Conservation (phyloP, 2,797 vertebrate genomes). For the Sebastes trivittatus region DNA sequence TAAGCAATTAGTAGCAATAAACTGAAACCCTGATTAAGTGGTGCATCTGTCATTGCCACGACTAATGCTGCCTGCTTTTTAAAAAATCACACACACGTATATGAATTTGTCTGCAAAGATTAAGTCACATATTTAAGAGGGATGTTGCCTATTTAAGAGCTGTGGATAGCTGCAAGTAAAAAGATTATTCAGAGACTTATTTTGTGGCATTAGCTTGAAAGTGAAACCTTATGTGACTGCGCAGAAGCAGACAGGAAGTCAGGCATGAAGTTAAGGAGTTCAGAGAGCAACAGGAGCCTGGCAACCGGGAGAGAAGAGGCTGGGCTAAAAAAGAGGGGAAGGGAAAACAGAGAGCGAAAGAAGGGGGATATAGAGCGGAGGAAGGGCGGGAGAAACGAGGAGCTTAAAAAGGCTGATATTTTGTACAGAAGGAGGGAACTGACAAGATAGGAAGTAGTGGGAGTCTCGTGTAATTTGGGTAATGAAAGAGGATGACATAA, state of each 20-base stretch:
- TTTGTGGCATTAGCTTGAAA: constrained; percentile 48
- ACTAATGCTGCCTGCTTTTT: background rate
- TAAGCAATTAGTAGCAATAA: constrained; percentile 25
- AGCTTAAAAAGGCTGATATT: constrained; percentile 50
- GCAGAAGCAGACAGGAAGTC: constrained; percentile 75
- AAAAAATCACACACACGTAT: constrained; percentile 11
- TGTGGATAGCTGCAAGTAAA: constrained; percentile 18
- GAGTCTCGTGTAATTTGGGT: constrained; percentile 47
- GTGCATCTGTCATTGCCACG: background rate
- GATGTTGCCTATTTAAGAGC: constrained; percentile 31
- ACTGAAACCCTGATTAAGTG: constrained; percentile 19
- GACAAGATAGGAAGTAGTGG: constrained; percentile 44
- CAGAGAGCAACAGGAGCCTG: constrained; percentile 76
- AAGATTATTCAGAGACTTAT: constrained; percentile 27
- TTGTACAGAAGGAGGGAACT: constrained; percentile 40
- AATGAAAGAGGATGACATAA: constrained; percentile 52
- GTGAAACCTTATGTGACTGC: constrained; percentile 66
- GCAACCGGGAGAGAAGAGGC: constrained; percentile 68
- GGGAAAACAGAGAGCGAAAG: constrained; percentile 47
- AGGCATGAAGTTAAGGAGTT: constrained; percentile 77
- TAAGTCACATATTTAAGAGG: constrained; percentile 4
- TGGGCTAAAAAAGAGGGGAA: constrained; percentile 53
- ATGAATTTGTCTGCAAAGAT: constrained; percentile 11
- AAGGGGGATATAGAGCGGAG: constrained; percentile 37
- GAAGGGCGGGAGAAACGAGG: constrained; percentile 41